These are phyloP conservation scores for Eretmochelys imbricata DNA, from an alignment of 2,113 vertebrate species.

Conservation along the genomic window DNA sequence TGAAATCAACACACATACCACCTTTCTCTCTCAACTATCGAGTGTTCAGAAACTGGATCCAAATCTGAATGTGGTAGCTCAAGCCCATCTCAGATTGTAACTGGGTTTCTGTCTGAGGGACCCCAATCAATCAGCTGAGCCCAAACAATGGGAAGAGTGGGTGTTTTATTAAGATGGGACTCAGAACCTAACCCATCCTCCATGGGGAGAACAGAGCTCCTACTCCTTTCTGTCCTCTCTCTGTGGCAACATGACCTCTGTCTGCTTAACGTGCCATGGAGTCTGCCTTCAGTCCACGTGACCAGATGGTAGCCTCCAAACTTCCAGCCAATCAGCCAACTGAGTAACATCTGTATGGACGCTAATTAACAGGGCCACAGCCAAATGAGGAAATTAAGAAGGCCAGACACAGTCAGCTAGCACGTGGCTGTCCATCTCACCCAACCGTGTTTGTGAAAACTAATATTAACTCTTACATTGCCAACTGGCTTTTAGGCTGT, in stretches of 20 bases:
- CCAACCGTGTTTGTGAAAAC: background rate
- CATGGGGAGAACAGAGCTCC: background rate
- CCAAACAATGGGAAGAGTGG: accelerated
- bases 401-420: background rate
- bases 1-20: background rate
- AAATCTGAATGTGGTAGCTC: background rate
- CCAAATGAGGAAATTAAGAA: background rate
- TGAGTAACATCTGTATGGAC: background rate
- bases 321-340: background rate
- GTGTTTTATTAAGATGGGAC: background rate
- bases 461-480: background rate
- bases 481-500: accelerated
- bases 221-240: background rate
- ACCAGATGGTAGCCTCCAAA: background rate
- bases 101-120: background rate
- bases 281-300: background rate
- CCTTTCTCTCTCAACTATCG: background rate
- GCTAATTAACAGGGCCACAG: background rate
- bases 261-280: background rate
- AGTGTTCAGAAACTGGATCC: background rate
- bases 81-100: background rate
- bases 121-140: background rate
- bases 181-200: background rate
- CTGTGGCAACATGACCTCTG: background rate
- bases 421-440: accelerated